phyloP scores from a whole-genome alignment of 2,888 invertebrate genomes.

The Sialis fuliginosa region DNA sequence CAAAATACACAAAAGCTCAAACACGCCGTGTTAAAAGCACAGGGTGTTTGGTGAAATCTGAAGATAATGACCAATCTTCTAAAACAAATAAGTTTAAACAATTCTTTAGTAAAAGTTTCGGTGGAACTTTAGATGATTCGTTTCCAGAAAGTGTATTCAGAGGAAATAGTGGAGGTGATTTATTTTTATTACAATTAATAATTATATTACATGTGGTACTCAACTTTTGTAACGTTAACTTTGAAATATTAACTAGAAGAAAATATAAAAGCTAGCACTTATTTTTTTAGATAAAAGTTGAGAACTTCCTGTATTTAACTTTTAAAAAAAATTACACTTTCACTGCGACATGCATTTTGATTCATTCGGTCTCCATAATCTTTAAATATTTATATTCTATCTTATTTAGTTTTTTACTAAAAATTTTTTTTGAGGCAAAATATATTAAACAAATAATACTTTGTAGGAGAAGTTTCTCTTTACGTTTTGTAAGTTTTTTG shows the following conservation, averaged over 20 bases:
- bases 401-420: too few relatives aligned
- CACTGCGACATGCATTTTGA: too few relatives aligned
- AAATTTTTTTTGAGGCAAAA: too few relatives aligned
- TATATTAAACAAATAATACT: too few relatives aligned
- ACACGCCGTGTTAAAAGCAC: constrained; percentile 2
- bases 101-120: constrained; percentile 14
- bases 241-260: too few relatives aligned
- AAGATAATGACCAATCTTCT: constrained; percentile 14
- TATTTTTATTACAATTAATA: background rate
- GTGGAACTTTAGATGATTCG: constrained; percentile 4
- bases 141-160: constrained; percentile 5
- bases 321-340: too few relatives aligned
- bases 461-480: too few relatives aligned
- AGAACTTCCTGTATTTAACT: too few relatives aligned
- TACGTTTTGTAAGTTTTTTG: too few relatives aligned
- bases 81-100: constrained; percentile 16
- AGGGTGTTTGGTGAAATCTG: constrained; percentile 9
- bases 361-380: too few relatives aligned
- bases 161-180: constrained; percentile 6
- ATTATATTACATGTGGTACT: background rate
- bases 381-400: too few relatives aligned
- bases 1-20: background rate
- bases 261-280: background rate
- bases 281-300: background rate
- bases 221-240: background rate